Evolutionary conservation across 2,888 invertebrate species (phyloP).

Genomic region (Mystacides longicornis): DNA sequence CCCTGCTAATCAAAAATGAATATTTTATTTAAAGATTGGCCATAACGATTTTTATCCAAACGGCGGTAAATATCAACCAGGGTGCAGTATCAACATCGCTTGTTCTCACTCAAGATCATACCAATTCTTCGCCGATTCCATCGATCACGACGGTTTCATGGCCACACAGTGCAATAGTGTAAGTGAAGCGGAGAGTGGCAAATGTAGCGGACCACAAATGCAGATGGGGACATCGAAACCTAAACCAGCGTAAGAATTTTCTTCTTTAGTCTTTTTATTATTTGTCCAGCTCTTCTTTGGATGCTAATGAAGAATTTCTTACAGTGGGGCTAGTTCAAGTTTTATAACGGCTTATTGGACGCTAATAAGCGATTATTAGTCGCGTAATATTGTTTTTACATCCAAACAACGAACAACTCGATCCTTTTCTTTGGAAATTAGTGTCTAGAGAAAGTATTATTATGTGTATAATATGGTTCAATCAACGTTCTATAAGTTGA

Average conservation of each 20-base stretch:
- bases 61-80: slow-evolving; percentile 51
- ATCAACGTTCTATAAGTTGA: too few relatives aligned
- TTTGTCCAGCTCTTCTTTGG: too few relatives aligned
- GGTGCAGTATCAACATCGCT: slow-evolving; percentile 34
- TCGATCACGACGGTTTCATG: slow-evolving; percentile 14
- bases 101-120: slow-evolving; percentile 18
- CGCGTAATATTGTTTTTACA: too few relatives aligned
- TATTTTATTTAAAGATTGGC: slow-evolving; percentile 20
- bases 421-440: too few relatives aligned
- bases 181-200: slow-evolving; percentile 4
- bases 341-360: too few relatives aligned
- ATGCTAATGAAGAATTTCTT: too few relatives aligned
- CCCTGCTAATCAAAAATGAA: not conserved
- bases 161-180: slow-evolving; percentile 13
- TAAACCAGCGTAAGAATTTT: slow-evolving; percentile 16
- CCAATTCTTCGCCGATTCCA: slow-evolving; percentile 16
- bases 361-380: too few relatives aligned
- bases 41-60: slow-evolving; percentile 57
- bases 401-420: too few relatives aligned
- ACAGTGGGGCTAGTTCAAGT: too few relatives aligned
- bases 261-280: too few relatives aligned
- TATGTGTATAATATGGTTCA: too few relatives aligned
- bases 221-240: slow-evolving; percentile 16
- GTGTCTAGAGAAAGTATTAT: too few relatives aligned
- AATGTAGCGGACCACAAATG: slow-evolving; percentile 14